Evolutionary conservation across 1,140 invertebrate genomes (phyloP).

Genomic region (Teleogryllus occipitalis): DNA sequence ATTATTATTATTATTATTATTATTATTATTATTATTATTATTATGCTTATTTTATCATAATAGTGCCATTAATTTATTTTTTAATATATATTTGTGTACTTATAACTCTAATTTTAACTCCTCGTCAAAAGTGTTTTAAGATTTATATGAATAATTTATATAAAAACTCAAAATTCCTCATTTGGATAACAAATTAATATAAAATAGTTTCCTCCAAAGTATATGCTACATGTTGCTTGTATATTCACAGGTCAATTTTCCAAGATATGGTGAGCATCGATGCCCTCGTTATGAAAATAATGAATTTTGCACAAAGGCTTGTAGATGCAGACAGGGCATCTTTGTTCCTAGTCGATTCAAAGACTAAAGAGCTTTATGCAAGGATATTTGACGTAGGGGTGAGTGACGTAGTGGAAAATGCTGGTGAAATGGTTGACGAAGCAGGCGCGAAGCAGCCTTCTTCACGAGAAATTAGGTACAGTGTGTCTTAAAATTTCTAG

Average conservation of each 20-base stretch:
- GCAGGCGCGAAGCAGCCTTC: conserved; percentile 16
- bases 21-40: too few relatives aligned
- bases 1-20: too few relatives aligned
- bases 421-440: conserved; percentile 30
- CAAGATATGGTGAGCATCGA: conserved; percentile 82
- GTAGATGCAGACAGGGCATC: conserved; percentile 75
- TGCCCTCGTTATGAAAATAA: conserved; percentile 69
- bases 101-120: too few relatives aligned
- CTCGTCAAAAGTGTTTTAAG: too few relatives aligned
- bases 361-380: conserved; percentile 66
- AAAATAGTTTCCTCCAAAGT: too few relatives aligned
- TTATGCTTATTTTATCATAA: too few relatives aligned
- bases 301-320: conserved; percentile 70
- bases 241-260: conserved; percentile 49
- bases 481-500: not conserved
- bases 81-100: too few relatives aligned
- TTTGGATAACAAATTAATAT: too few relatives aligned
- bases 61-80: too few relatives aligned
- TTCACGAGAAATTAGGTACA: conserved; percentile 27
- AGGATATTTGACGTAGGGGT: conserved; percentile 67
- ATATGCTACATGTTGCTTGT: not conserved
- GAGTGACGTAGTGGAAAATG: conserved; percentile 28
- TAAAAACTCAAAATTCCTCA: too few relatives aligned
- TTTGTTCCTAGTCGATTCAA: conserved; percentile 63
- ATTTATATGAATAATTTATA: too few relatives aligned